Base-by-base conservation (phyloP, 1,140 invertebrate genomes). In the Atta colombica region DNA sequence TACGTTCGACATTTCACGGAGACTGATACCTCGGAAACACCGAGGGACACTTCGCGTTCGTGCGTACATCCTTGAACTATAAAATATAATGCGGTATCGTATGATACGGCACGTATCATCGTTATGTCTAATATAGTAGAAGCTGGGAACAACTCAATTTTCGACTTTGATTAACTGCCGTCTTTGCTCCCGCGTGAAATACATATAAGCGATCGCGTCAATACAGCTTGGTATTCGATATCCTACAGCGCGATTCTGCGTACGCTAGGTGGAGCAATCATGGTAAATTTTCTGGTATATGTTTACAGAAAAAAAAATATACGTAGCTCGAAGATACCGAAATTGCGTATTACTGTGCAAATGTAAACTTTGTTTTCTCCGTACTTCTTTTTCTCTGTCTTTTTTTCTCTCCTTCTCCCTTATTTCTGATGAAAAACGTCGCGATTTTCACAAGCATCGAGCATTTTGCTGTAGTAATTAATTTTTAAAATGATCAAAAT, bases 161-260 rank as follows among this genome's bases (percentile, higher is more conserved):
- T 84, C 80, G 80, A 84, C 55, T 84, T 84, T 75, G 53, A 84
- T 84, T 84, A 75, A 75, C 80, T 39, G 69, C 35, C 53, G 68
- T 61, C 53, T 63, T 18, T 31, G 55, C 28, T 6, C 71, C 12
- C 55, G n/a, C 61, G 28, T 14, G n/a, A 25, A 21, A 35, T 12
- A 21, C 35, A 8, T 49, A 49, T 28, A 14, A 18, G 7, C 4
- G 14, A 21, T 49, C 77, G 28, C 31, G 65, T 45, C 35, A 5
- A 60, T 72, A 72, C 66, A 6, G 71, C 25, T 69, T 12, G 66
- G 1, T n/a, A 45, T 21, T 28, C 51, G 35, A 31, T 61, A 4
- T 35, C 80, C 55, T 14, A 3, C 45, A 16, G 66, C 35, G 55
- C 35, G 39, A 84, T 21, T 60, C 7, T 28, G 66, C 53, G n/a